Percentiles rank a stretch among this genome's conserved stretches.
Evolutionary conservation across 2,888 invertebrate species (phyloP).

Genomic region (Cryptosula pallasiana): DNA sequence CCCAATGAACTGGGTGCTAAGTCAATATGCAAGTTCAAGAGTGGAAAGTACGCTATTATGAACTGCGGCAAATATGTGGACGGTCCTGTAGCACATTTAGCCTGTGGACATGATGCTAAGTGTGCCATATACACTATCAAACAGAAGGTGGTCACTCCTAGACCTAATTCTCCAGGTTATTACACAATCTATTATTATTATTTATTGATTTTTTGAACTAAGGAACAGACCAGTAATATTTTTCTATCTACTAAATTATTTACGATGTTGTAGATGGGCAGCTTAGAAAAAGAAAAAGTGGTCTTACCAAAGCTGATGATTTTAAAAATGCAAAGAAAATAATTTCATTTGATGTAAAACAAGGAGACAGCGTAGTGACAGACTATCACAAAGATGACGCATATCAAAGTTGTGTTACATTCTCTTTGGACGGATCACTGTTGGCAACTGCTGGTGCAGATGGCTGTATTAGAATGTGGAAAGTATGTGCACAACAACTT

Average conservation of each 20-base stretch:
- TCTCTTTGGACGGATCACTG: conserved; percentile 69
- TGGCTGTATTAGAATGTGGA: conserved; percentile 80
- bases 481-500: conserved; percentile 45
- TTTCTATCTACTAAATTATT: too few species aligned
- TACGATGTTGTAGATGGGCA: conserved; percentile 20
- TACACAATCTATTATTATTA: neutral
- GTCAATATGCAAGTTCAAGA: neutral
- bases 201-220: neutral
- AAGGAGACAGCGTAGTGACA: conserved; percentile 44
- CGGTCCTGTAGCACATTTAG: conserved; percentile 69
- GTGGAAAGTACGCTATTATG: conserved; percentile 67
- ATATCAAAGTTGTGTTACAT: conserved; percentile 77
- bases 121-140: conserved; percentile 44
- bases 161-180: conserved; percentile 15
- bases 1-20: neutral
- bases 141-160: conserved; percentile 43
- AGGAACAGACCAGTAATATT: too few species aligned
- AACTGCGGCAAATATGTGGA: conserved; percentile 71
- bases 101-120: conserved; percentile 86
- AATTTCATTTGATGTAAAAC: conserved; percentile 49
- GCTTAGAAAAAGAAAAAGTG: conserved; percentile 33
- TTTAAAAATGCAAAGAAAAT: conserved; percentile 36
- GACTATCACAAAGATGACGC: conserved; percentile 64
- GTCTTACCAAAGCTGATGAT: conserved; percentile 28
- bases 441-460: conserved; percentile 91